Base-by-base conservation (phyloP, 2,797 vertebrate species). In the Chiloscyllium punctatum region DNA sequence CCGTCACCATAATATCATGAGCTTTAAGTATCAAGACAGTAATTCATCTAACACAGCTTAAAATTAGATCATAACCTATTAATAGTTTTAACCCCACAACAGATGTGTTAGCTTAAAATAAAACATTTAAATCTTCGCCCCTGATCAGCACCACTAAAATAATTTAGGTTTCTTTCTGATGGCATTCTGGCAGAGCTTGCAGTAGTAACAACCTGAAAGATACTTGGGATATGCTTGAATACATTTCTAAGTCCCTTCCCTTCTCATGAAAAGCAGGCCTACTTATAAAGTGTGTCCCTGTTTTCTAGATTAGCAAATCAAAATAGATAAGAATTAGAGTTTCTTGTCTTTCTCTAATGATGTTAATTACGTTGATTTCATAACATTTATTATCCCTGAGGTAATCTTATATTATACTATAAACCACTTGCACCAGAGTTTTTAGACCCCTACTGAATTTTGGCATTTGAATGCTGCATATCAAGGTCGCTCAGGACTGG, bases 41-140 rank as follows among this genome's bases (percentile, higher is more conserved):
- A 92, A 92, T 23, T 69, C 21, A 92, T 68, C 62, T 92, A 42
- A 77, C 94, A 42, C 0, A 42, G 68, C n/a, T 51, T 95, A 68
- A 86, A 95, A 95, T 79, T 95, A 79, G 72, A 27, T 79, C 51
- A 95, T 8, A 51, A 95, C 8, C 53, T 48, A 95, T 79, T 62
- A 82, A 62, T 57, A 87, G 66, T n/a, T 72, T 82, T n/a, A 95
- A 23, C 53, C 74, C 74, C 69, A 68, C 51, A 95, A 79, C 51
- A 95, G 42, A 48, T 95, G 62, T 48, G 30, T 42, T 79, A 21
- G n/a, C 74, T 62, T 37, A 91, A 91, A 66, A 18, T 91, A 69
- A 69, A 92, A 92, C 90, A 91, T 91, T 91, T 91, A 66, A 91
- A 25, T 57, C 23, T 88, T 87, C 4, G 8, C 86, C 30, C 42